A percentile compares a stretch with the other conserved stretches of the same genome.
These are phyloP conservation scores for Calameuta idolon DNA, from an alignment of 2,888 invertebrate species.

Conservation along the genomic window DNA sequence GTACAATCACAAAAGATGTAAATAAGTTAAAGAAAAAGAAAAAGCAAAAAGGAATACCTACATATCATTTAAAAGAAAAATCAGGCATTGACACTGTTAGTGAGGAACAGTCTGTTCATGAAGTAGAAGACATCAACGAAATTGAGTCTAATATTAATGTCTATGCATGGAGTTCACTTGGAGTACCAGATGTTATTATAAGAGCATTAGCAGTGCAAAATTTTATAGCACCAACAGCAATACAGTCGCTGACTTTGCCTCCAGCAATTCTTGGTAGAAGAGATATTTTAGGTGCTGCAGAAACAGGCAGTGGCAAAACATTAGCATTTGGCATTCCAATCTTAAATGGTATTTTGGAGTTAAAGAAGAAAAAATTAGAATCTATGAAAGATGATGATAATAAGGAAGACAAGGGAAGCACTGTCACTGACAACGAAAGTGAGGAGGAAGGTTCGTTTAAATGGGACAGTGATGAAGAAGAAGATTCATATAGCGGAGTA, in stretches of 20 bases:
- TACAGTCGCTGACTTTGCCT: constrained; percentile 85
- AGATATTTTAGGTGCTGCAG: constrained; percentile 98
- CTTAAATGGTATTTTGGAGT: constrained; percentile 83
- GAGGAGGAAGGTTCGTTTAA: background rate
- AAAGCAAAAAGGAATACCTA: constrained; percentile 16
- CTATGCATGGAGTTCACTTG: constrained; percentile 76
- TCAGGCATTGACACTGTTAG: constrained; percentile 18
- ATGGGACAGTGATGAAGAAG: background rate
- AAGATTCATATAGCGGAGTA: background rate
- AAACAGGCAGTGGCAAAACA: constrained; percentile 99
- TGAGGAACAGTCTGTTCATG: constrained; percentile 1
- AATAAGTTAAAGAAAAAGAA: constrained; percentile 22
- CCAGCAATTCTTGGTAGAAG: constrained; percentile 87
- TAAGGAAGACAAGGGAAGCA: constrained; percentile 37
- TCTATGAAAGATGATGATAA: constrained; percentile 61
- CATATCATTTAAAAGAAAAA: constrained; percentile 5
- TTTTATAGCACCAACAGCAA: constrained; percentile 87
- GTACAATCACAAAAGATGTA: constrained; percentile 25
- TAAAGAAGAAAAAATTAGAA: constrained; percentile 69
- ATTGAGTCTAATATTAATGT: constrained; percentile 66
- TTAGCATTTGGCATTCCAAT: constrained; percentile 97
- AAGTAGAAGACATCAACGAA: constrained; percentile 17
- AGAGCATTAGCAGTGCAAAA: constrained; percentile 80
- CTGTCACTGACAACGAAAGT: constrained; percentile 19
- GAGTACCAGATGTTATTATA: constrained; percentile 78